Conservation (phyloP, 2,113 vertebrate genomes). For the Corythornis cristatus region DNA sequence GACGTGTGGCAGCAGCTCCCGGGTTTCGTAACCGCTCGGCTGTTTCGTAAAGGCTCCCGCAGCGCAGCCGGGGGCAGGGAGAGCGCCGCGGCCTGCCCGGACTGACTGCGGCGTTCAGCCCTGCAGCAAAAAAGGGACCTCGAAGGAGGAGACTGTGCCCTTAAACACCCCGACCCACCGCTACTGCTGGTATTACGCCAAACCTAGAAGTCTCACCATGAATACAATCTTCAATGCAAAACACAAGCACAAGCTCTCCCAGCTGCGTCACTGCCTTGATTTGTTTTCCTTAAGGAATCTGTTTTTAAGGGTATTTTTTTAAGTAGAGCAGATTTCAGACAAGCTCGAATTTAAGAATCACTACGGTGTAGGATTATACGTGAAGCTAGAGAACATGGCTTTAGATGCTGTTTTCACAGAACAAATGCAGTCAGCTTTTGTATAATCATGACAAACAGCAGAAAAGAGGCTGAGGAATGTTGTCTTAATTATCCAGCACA, state of each 20-base stretch:
- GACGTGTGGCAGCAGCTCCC: neutral
- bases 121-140: neutral
- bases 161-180: accelerated
- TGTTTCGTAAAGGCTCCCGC: neutral
- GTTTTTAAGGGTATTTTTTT: neutral
- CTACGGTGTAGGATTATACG: accelerated
- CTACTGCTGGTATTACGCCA: neutral
- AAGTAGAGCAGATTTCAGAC: neutral
- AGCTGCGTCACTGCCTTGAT: accelerated
- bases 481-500: constrained; percentile 14
- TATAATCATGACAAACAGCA: constrained; percentile 38
- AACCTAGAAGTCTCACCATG: neutral
- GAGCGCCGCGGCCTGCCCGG: accelerated
- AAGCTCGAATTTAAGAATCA: neutral
- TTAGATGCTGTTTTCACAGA: neutral
- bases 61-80: neutral
- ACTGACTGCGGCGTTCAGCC: neutral
- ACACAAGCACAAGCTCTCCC: neutral
- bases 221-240: neutral
- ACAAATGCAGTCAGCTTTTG: neutral
- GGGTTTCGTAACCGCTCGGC: constrained; percentile 5
- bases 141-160: accelerated
- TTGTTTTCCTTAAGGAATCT: neutral
- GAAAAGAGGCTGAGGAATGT: constrained; percentile 41
- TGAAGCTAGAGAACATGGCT: neutral